Evolutionary conservation across 2,113 vertebrate genomes (phyloP), one percentile per base, ranked within the genome.

Genomic region (Poeciliopsis occidentalis): DNA sequence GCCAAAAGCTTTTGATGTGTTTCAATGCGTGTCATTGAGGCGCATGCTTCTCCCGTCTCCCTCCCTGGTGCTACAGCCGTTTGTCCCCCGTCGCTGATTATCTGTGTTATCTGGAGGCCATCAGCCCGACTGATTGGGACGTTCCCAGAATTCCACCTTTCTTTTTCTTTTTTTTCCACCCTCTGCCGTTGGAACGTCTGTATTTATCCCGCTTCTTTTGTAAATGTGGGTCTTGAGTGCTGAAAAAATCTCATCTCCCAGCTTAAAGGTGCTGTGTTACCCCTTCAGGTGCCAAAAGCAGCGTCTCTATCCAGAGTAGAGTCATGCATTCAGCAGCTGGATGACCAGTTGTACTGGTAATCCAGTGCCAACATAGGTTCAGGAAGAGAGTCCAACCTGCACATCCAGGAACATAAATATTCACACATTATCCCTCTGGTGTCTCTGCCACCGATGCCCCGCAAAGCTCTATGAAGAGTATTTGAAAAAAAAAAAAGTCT

Each of bases 41-140:
- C 80, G 75, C 82, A 85, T 69, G 65, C 76, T 82, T 79, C 87
- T 84, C 74, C 82, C 84, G 75, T 86, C 84, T 84, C 77, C 71
- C 73, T 76, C 81, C 79, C 81, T 87, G 75, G 87, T 69, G 62
- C 47, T 83, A 60, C 82, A 76, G 69, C 78, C 80, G 69, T 84
- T 84, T 86, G 84, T 88, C 84, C 74, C 73, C 73, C 63, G 68
- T 84, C 29, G 30, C 77, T 87, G 76, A 91, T 88, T 86, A 81
- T 86, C 67, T 70, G 2, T 82, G 80, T 89, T 86, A 87, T 91
- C 89, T 86, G 86, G 81, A 89, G 76, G 73, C 82, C 85, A 87
- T 88, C 86, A 85, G 82, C 62, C 61, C 76, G 85, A 69, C 83
- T 90, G 86, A 89, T 89, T 86, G 70, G 66, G 34, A 86, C 86